Percentiles rank a stretch among this genome's conserved stretches.
phyloP scores from a whole-genome alignment of 1,140 invertebrate species.

The Drosophila pallidifrons region DNA sequence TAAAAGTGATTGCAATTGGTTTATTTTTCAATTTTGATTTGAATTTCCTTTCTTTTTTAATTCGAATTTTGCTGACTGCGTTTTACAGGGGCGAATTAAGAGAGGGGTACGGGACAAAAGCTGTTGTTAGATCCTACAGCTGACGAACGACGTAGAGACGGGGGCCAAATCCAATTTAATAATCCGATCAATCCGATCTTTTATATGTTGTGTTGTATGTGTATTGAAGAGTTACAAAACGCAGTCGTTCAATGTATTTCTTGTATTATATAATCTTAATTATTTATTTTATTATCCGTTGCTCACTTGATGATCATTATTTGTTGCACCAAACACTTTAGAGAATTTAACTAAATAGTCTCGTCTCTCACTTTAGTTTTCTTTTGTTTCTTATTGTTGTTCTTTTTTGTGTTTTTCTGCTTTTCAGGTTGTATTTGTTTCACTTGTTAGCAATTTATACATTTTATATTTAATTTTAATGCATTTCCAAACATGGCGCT shows the following conservation, averaged over 20 bases:
- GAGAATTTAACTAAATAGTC: conserved; percentile 2
- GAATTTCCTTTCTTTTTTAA: conserved; percentile 50
- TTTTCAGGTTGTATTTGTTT: conserved; percentile 79
- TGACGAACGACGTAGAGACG: not conserved
- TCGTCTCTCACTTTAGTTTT: conserved; percentile 19
- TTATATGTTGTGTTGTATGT: conserved; percentile 10
- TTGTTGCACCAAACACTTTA: conserved; percentile 28
- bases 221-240: conserved; percentile 28
- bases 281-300: conserved; percentile 38
- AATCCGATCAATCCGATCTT: conserved; percentile 45
- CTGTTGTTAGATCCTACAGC: not conserved
- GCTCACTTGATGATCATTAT: conserved; percentile 33
- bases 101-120: not conserved
- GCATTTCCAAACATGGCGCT: conserved; percentile 82
- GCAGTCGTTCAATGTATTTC: conserved; percentile 58
- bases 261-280: conserved; percentile 46
- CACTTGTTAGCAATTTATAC: conserved; percentile 78
- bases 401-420: conserved; percentile 8
- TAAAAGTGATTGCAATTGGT: conserved; percentile 44
- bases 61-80: conserved; percentile 59
- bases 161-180: conserved; percentile 27
- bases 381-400: conserved; percentile 11
- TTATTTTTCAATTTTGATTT: conserved; percentile 64
- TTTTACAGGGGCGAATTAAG: conserved; percentile 20
- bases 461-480: conserved; percentile 83